Evolutionary conservation across 1,140 invertebrate genomes (phyloP), one percentile per base, ranked within the genome.

Genomic region (Papilio dardanus): DNA sequence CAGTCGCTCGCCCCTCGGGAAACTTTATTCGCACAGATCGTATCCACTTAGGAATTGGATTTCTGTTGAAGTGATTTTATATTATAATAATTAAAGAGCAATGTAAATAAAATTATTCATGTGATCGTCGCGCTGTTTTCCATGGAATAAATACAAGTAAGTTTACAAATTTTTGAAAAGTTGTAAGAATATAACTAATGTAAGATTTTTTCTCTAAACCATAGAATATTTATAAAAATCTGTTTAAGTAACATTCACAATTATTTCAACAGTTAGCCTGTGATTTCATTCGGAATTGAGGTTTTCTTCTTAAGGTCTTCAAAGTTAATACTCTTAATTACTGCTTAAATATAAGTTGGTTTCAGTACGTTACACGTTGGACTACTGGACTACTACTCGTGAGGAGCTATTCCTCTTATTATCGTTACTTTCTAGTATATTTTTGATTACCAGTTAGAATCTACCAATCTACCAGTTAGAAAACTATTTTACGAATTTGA

Each of bases 11-110:
- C 19, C 31, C 12, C 7, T 24, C 16, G 37, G 28, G 37, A 71
- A 77, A 77, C 76, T 77, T 77, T 71, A 71, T 62, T 75, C 76
- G 76, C 37, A 31, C 3, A 28, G 42, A 30, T 31, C 50, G 30
- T 74, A 74, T 71, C 30, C 40, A 69, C 54, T 28, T 62, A 21
- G 54, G 12, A 6, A 28, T 28, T 62, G 54, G 54, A 62, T 62
- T 62, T 62, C 12, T 62, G 54, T 62, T 62, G 14, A 5, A 28
- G 24, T 62, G 42, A 46, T 62, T 62, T 24, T 2, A 24, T 28
- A 12, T 14, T 58, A 28, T 28, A 14, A 5, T 50, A n/a, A 28
- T 62, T 54, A 21, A 0, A 7, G 4, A 24, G 50, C 7, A 24
- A 54, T 54, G 10, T 28, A 54, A 54, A 10, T 50, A 7, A 24